These are phyloP conservation scores for Camarhynchus parvulus DNA, from an alignment of 2,113 vertebrate genomes.

Conservation along the genomic window DNA sequence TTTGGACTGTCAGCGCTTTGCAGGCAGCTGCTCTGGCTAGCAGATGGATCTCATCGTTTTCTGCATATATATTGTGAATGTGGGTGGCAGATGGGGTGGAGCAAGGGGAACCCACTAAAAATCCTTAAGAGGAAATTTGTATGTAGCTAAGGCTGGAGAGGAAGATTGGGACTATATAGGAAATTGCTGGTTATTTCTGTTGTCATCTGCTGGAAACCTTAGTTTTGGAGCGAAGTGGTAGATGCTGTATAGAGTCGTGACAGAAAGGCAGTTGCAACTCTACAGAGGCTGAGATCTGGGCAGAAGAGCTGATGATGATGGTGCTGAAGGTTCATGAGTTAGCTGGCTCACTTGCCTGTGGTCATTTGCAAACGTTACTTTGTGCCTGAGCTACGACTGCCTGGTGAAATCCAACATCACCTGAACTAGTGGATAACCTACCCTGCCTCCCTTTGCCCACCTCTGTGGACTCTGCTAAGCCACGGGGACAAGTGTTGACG, in stretches of 20 bases:
- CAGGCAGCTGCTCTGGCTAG: not conserved
- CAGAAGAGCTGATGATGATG: not conserved
- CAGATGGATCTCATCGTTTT: not conserved
- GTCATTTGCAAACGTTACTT: accelerated
- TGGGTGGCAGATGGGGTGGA: not conserved
- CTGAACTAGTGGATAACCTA: not conserved
- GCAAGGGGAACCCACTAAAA: not conserved
- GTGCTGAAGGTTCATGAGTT: not conserved
- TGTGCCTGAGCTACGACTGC: accelerated
- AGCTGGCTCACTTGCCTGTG: accelerated
- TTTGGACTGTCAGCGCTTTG: not conserved
- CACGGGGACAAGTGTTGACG: no score
- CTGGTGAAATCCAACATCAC: not conserved
- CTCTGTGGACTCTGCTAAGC: not conserved
- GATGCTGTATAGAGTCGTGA: accelerated
- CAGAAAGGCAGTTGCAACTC: not conserved
- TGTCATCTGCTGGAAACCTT: not conserved
- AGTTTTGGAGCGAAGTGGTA: not conserved
- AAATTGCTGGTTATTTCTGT: not conserved
- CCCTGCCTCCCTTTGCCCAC: not conserved
- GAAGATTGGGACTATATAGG: accelerated
- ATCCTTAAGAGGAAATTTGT: not conserved
- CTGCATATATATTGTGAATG: not conserved
- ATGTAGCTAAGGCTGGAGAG: not conserved
- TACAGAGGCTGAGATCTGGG: not conserved